Evolutionary conservation across 2,113 vertebrate genomes (phyloP), one percentile per base, ranked within the genome.

Genomic region (Nothocercus julius): DNA sequence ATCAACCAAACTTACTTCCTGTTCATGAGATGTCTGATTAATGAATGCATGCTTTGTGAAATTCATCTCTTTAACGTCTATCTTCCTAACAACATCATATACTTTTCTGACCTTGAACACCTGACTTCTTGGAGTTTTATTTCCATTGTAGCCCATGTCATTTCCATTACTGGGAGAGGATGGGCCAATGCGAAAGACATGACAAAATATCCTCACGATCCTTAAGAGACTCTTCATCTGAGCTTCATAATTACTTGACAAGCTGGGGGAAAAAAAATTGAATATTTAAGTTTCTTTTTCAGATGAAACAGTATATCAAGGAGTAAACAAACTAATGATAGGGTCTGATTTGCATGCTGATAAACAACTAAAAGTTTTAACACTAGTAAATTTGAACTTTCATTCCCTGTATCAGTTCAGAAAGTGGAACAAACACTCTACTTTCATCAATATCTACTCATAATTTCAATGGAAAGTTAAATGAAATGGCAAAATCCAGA

Each of bases 141-240:
- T 99, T 94, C 99, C 99, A 69, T 99, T 99, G 98, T 99, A 99
- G 94, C 98, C 99, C 99, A 99, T 99, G 97, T 99, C 99, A 49
- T 98, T 99, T 96, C 99, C 99, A 95, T 98, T 99, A 98, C 98
- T 99, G 44, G 99, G 98, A 51, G 99, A 99, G 44, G 99, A 99
- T 42, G 99, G 99, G 59, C 99, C 99, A 86, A 99, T 98, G 64
- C 98, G 98, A 96, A 99, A 99, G 80, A 99, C 99, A 51, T 99
- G 99, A 97, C 99, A 99, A 98, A 99, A 99, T 96, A 99, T 99
- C 88, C 99, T 98, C 96, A 99, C 98, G 63, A 99, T 99, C 96
- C 99, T 98, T 96, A 99, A 98, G 79, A 99, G 98, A 97, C 99
- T 99, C 98, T 99, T 99, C 98, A 99, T 99, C 95, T 99, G 99